These are phyloP conservation scores for Orbicella faveolata DNA, from an alignment of 64 coral and sea anemone species.

Conservation along the genomic window DNA sequence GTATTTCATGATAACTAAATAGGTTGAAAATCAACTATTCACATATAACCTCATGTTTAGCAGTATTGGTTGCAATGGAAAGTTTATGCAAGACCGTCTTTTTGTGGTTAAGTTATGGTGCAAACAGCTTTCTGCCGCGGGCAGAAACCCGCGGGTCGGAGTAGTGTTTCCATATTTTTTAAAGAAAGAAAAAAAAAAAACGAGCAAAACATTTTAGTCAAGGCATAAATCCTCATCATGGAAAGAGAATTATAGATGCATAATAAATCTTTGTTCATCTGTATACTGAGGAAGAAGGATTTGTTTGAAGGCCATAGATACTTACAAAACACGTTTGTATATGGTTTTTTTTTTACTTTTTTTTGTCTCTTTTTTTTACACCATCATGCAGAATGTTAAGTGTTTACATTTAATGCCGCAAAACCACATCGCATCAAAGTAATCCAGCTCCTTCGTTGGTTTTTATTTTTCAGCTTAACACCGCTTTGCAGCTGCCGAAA, in stretches of 20 bases:
- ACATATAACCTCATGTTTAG: neutral
- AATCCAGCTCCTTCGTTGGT: neutral
- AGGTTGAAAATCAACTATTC: neutral
- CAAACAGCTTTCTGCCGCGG: too few relatives aligned
- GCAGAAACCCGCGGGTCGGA: too few relatives aligned
- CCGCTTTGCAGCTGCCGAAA: conserved; percentile 20
- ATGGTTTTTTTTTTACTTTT: too few relatives aligned
- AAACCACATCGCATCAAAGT: conserved; percentile 4
- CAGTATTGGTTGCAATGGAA: neutral
- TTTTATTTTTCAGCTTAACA: neutral
- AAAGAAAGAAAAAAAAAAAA: too few relatives aligned
- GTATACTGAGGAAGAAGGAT: too few relatives aligned
- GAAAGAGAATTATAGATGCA: neutral
- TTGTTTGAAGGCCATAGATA: too few relatives aligned
- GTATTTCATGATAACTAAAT: neutral
- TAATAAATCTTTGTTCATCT: neutral
- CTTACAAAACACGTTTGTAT: too few relatives aligned
- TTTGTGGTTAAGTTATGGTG: too few relatives aligned
- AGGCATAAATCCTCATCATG: neutral
- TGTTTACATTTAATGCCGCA: conserved; percentile 37
- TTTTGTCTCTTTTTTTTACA: neutral
- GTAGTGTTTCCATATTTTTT: too few relatives aligned
- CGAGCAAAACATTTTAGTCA: neutral
- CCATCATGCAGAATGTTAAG: conserved; percentile 20
- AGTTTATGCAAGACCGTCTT: neutral